Percentiles rank a stretch among this genome's conserved stretches.
These are phyloP conservation scores for Danionella dracula DNA, from an alignment of 2,797 vertebrate species.

Conservation along the genomic window DNA sequence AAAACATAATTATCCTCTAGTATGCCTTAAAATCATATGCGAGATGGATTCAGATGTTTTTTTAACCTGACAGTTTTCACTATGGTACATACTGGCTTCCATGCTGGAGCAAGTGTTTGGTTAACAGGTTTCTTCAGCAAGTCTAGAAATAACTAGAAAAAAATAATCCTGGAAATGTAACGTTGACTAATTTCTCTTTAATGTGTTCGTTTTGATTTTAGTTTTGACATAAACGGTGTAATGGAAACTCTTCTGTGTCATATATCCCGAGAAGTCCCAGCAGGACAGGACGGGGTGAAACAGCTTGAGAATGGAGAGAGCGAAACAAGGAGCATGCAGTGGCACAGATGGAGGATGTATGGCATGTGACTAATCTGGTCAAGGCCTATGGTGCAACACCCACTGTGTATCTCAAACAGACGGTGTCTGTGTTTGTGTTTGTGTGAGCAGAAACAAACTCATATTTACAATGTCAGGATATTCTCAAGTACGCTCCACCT, in stretches of 20 bases:
- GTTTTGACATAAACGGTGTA: background rate
- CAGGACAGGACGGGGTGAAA: slow-evolving; percentile 36
- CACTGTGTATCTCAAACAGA: slow-evolving; percentile 15
- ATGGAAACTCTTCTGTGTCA: slow-evolving; percentile 16
- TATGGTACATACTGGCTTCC: background rate
- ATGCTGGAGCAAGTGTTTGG: too few species aligned
- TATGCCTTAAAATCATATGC: too few species aligned
- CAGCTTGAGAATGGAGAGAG: slow-evolving; percentile 37
- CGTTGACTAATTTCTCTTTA: too few species aligned
- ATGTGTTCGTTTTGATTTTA: background rate
- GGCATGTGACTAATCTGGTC: slow-evolving; percentile 39
- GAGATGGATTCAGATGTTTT: too few species aligned
- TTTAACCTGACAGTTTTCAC: too few species aligned
- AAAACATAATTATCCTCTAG: too few species aligned
- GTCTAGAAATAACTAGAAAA: too few species aligned
- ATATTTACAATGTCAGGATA: background rate
- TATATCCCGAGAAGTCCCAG: slow-evolving; percentile 12
- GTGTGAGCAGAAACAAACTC: slow-evolving; percentile 28
- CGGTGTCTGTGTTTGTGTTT: background rate
- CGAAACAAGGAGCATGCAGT: slow-evolving; percentile 3
- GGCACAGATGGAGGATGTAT: slow-evolving; percentile 40
- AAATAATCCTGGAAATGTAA: too few species aligned
- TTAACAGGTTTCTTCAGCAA: background rate
- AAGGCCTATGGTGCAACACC: slow-evolving; percentile 38
- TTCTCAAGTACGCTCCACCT: background rate